Conservation (phyloP, 2,888 invertebrate species). For the Netelia virgata region DNA sequence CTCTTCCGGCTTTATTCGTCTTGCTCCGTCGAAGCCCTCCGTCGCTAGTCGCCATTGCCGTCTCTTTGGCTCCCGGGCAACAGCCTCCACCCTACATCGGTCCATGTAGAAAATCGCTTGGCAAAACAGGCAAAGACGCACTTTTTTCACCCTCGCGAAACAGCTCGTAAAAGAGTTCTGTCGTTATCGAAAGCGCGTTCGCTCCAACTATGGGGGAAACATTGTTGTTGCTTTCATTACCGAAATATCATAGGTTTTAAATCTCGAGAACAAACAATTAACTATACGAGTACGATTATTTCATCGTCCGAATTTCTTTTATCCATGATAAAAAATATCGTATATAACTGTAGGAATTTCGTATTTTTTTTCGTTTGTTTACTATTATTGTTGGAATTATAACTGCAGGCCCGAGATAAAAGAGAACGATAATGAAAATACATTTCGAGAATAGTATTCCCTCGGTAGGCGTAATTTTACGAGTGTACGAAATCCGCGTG, state of each 20-base stretch:
- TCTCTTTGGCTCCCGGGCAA: constrained; percentile 19
- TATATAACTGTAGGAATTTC: too few species aligned
- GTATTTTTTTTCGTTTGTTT: too few species aligned
- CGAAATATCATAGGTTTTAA: too few species aligned
- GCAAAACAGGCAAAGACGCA: constrained; percentile 3
- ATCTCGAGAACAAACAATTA: neutral
- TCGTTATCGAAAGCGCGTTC: constrained; percentile 16
- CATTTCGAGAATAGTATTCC: neutral
- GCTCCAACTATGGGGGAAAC: too few species aligned
- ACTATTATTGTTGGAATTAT: neutral
- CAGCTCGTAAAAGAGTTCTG: constrained; percentile 14
- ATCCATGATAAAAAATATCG: too few species aligned
- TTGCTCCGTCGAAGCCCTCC: neutral
- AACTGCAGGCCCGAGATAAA: neutral
- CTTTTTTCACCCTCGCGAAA: constrained; percentile 23
- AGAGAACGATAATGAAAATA: neutral
- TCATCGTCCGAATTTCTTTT: too few species aligned
- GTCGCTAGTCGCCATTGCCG: neutral
- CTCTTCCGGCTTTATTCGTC: constrained; percentile 5
- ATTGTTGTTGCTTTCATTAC: too few species aligned
- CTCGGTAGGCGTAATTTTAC: neutral
- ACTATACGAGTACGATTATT: neutral
- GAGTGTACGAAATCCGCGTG: neutral
- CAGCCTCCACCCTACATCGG: constrained; percentile 14
- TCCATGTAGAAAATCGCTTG: constrained; percentile 43